phyloP scores from a whole-genome alignment of 2,888 invertebrate species.

The Idaea biselata region DNA sequence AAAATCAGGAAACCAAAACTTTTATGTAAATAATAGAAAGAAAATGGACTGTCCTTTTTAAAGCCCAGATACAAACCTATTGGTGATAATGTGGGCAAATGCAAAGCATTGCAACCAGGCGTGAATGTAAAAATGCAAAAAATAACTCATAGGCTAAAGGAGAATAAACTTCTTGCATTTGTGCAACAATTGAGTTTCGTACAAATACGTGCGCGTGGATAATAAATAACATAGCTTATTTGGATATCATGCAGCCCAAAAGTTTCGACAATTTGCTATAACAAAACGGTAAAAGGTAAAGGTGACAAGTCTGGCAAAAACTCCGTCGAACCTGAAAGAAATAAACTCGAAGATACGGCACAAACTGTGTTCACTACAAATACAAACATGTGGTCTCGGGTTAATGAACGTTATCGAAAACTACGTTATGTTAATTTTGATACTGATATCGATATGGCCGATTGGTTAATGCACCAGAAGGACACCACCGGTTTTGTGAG shows the following conservation, averaged over 20 bases:
- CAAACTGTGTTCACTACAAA: slow-evolving; percentile 34
- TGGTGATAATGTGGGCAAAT: slow-evolving; percentile 58
- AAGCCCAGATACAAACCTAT: slow-evolving; percentile 18
- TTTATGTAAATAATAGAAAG: neutral
- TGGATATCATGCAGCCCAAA: slow-evolving; percentile 47
- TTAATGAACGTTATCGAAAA: slow-evolving; percentile 72
- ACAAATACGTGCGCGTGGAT: slow-evolving; percentile 60
- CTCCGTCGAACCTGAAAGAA: slow-evolving; percentile 69
- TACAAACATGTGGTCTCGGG: slow-evolving; percentile 69
- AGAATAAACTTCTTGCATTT: slow-evolving; percentile 51
- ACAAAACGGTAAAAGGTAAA: slow-evolving; percentile 26
- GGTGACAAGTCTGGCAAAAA: slow-evolving; percentile 36
- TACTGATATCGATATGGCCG: slow-evolving; percentile 59
- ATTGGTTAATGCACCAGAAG: slow-evolving; percentile 68
- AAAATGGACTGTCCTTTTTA: neutral
- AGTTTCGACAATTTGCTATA: slow-evolving; percentile 25
- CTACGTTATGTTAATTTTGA: slow-evolving; percentile 72
- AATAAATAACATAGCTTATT: slow-evolving; percentile 31
- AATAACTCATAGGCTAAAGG: slow-evolving; percentile 45
- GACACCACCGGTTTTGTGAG: slow-evolving; percentile 62
- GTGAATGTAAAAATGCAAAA: slow-evolving; percentile 55
- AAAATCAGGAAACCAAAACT: slow-evolving; percentile 10
- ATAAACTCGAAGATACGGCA: slow-evolving; percentile 63
- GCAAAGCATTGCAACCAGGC: slow-evolving; percentile 79
- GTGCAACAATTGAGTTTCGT: slow-evolving; percentile 27